A percentile compares a stretch with the other conserved stretches of the same genome.
These are phyloP conservation scores for Mobula birostris DNA, from an alignment of 2,113 vertebrate species.

Conservation along the genomic window DNA sequence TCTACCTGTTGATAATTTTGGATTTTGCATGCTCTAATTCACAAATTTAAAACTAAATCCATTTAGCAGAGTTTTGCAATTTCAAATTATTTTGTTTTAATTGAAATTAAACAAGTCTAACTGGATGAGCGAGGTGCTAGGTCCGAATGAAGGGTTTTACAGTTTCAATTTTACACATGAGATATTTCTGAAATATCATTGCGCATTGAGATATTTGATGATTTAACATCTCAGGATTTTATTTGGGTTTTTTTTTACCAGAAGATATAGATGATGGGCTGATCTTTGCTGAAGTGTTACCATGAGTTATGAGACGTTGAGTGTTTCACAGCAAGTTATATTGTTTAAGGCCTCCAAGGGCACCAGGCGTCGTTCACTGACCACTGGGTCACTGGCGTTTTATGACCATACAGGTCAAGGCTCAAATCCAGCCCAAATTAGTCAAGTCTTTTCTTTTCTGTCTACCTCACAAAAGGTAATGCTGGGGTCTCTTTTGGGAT, in stretches of 20 bases:
- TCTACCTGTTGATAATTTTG: not conserved
- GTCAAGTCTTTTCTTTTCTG: not conserved
- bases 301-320: not conserved
- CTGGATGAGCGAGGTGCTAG: not conserved
- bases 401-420: not conserved
- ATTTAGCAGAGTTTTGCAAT: not conserved
- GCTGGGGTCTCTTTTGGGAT: not conserved
- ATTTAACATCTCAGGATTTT: not conserved
- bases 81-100: not conserved
- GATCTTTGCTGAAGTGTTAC: not conserved
- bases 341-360: not conserved
- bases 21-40: constrained; percentile 5
- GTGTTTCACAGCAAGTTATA: not conserved
- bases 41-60: not conserved
- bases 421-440: not conserved
- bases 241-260: not conserved
- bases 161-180: not conserved
- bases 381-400: not conserved
- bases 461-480: not conserved
- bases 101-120: not conserved
- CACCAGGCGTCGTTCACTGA: not conserved
- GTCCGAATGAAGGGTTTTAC: not conserved
- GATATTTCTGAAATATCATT: not conserved
- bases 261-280: not conserved
- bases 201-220: not conserved